These are phyloP conservation scores for Leiothrix lutea DNA, from an alignment of 2,113 vertebrate genomes.

Conservation along the genomic window DNA sequence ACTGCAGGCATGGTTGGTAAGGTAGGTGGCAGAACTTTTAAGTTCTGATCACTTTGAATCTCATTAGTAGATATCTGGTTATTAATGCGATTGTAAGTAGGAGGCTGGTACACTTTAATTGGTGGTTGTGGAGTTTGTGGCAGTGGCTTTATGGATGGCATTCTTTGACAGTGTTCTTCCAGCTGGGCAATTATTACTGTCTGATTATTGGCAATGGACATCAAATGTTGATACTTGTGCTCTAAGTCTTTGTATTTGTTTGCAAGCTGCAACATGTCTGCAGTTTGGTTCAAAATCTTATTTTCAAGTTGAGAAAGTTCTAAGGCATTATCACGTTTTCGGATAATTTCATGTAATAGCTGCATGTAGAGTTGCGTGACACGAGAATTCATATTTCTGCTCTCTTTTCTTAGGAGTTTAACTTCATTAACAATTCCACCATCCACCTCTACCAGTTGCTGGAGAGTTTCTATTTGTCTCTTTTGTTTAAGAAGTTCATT, in stretches of 20 bases:
- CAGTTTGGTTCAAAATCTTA: conserved; percentile 94
- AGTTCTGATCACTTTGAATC: conserved; percentile 95
- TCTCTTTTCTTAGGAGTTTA: conserved; percentile 95
- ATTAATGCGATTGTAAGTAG: conserved; percentile 82
- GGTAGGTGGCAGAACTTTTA: conserved; percentile 83
- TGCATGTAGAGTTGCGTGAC: conserved; percentile 99
- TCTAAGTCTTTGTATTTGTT: conserved; percentile 96
- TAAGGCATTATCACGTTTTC: conserved; percentile 93
- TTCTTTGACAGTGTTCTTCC: conserved; percentile 90
- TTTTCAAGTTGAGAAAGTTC: conserved; percentile 97
- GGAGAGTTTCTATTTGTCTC: conserved; percentile 94
- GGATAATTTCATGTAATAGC: conserved; percentile 95
- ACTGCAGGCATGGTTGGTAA: conserved; percentile 90
- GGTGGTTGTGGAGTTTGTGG: conserved; percentile 76
- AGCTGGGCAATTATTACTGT: conserved; percentile 87
- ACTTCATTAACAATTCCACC: conserved; percentile 97
- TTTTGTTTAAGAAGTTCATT: conserved; percentile 97
- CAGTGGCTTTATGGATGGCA: conserved; percentile 64
- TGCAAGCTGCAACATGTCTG: conserved; percentile 91
- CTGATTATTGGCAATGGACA: conserved; percentile 91
- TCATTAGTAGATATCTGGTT: conserved; percentile 95
- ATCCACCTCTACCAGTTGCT: conserved; percentile 96
- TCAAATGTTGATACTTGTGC: conserved; percentile 94
- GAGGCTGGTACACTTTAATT: conserved; percentile 81
- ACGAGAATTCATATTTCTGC: conserved; percentile 97